Base-by-base conservation (phyloP, 2,113 vertebrate genomes). In the Balaeniceps rex region DNA sequence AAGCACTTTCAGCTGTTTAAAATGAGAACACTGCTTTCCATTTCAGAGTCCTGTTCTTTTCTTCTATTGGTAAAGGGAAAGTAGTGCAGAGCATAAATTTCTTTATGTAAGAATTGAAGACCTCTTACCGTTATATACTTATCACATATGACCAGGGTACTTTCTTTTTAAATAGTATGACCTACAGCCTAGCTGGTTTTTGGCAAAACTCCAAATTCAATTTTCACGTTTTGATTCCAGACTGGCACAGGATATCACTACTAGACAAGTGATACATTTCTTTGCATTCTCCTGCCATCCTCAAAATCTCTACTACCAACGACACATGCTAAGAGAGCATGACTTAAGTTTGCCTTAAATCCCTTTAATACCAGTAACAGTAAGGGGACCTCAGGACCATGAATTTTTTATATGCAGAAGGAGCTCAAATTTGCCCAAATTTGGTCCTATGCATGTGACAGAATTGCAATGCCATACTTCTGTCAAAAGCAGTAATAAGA, bases 251-350 rank as follows among this genome's bases (percentile, higher is more conserved):
- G 40, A 24, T 51, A 72, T 60, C 34, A 47, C 19, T 23, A 12
- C 15, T 14, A 72, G 57, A 36, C 19, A 88, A 78, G 21, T 3
- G 33, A 93, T 10, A 40, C 4, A 13, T n/a, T 82, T 55, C 33
- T 52, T 38, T 49, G 22, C 13, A 33, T 47, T 94, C 21, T 87
- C 33, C 33, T 34, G 40, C 61, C 14, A 18, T 36, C 34, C 46
- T 74, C 63, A 75, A 28, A 69, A 38, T 44, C 31, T 78, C 40
- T 88, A 14, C 42, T 63, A 70, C 26, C 40, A 78, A 76, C 2
- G 0, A 54, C 23, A 65, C 0, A 3, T 5, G 17, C 44, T 57
- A 55, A 26, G n/a, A 75, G 28, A 58, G 26, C 33, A n/a, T 1
- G 2, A 79, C 46, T 42, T 42, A 19, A 51, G 29, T 44, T 75